A percentile compares a stretch with the other conserved stretches of the same genome.
These are phyloP conservation scores for Muscicapa comitata DNA, from an alignment of 2,797 vertebrate species.

Conservation along the genomic window DNA sequence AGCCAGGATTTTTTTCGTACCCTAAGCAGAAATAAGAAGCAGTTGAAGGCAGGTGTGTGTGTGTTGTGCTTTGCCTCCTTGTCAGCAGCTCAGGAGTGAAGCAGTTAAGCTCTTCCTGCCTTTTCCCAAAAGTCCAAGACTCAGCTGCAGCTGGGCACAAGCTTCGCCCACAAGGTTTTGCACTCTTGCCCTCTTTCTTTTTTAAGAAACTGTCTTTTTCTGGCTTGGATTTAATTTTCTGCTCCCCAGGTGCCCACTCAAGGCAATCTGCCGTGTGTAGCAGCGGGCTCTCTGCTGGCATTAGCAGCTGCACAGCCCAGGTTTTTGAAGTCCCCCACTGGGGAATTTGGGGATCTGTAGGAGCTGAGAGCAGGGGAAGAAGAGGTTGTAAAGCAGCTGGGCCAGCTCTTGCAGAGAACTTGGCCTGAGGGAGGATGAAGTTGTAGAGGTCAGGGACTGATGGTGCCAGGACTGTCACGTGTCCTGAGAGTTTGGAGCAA, in stretches of 20 bases:
- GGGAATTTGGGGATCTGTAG: background rate
- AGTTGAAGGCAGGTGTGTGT: background rate
- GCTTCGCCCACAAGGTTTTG: constrained; percentile 47
- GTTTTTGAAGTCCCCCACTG: background rate
- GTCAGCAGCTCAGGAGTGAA: background rate
- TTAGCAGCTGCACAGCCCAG: background rate
- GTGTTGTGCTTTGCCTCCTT: background rate
- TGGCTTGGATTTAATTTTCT: constrained; percentile 47
- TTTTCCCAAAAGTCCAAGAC: background rate
- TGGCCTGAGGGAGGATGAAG: constrained; percentile 8
- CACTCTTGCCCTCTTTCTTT: constrained; percentile 53
- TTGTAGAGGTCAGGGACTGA: background rate
- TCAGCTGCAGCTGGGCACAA: constrained; percentile 32
- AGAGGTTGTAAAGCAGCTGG: constrained; percentile 34
- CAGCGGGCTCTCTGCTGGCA: background rate
- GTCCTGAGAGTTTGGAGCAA: background rate
- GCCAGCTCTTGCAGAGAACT: background rate
- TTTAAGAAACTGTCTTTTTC: constrained; percentile 46
- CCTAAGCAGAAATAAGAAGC: background rate
- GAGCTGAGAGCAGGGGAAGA: background rate
- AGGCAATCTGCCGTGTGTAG: background rate
- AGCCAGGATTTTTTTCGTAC: background rate
- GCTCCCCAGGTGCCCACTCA: constrained; percentile 35
- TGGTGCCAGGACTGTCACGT: background rate
- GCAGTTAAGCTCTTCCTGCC: constrained; percentile 22